Base-by-base conservation (phyloP, 2,888 invertebrate species). In the Auanema freiburgensis region DNA sequence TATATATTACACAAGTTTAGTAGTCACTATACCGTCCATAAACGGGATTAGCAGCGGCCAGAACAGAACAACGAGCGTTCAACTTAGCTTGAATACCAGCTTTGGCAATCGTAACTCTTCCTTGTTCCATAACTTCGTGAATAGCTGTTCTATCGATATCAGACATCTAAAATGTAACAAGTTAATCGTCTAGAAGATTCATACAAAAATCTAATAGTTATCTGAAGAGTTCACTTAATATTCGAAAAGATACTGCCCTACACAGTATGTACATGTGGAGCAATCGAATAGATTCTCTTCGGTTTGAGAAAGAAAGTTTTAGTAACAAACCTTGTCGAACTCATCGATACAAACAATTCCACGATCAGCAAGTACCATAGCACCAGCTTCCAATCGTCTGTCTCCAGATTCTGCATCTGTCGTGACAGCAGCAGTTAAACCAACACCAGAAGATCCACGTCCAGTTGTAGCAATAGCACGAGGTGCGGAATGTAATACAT, bases 51-150 rank as follows among this genome's bases (percentile, higher is more conserved):
- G 98, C 98, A n/a, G 98, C 98, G 1, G 98, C 97, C 52, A 99
- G 86, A 5, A 99, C 98, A 0, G 93, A 92, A 86, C 97, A 98
- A 33, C 98, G 88, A 0, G 97, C 97, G 86, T 98, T 98, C 67
- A 98, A 88, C 59, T 93, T 91, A 3, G 97, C 83, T 85, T 98
- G 97, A 69, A 98, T 97, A 8, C 89, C 98, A 23, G 97, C 98
- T 87, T 99, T 99, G 18, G 97, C 92, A 80, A 98, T 97, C 10
- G 97, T 96, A 3, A 99, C 88, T 56, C 88, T 84, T 5, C 97
- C 97, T 85, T 98, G 97, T 87, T 98, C 97, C 97, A 98, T 94
- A 5, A 97, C 98, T 88, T 99, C 98, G 85, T 98, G 98, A 74
- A 98, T 98, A 44, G 98, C 96, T 0, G 97, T 98, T 80, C 98